phyloP scores from a whole-genome alignment of 2,888 invertebrate species.

The Escarpia spicata region DNA sequence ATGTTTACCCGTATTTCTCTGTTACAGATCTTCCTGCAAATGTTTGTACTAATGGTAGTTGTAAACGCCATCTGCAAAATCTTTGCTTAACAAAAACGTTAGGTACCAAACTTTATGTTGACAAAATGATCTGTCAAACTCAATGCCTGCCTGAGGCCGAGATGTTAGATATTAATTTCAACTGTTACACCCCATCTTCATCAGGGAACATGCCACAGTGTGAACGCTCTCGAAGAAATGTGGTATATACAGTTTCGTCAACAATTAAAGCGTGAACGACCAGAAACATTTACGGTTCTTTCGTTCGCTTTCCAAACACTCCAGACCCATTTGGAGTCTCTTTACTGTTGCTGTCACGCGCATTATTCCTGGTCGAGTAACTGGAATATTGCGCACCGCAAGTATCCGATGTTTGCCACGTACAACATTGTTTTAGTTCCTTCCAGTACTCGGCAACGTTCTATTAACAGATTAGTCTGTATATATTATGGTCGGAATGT shows the following conservation, averaged over 20 bases:
- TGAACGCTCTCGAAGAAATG: background rate
- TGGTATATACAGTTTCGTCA: background rate
- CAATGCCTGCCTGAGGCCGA: background rate
- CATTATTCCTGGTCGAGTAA: background rate
- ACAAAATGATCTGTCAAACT: background rate
- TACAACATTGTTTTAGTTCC: background rate
- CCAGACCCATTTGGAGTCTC: background rate
- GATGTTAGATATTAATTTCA: conserved; percentile 1
- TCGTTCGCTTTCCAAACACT: conserved; percentile 5
- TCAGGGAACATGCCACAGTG: background rate
- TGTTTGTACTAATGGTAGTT: background rate
- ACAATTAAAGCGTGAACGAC: background rate
- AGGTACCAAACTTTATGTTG: background rate
- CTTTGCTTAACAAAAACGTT: background rate
- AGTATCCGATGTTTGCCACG: background rate
- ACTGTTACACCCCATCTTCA: background rate
- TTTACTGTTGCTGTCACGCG: background rate
- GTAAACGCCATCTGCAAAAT: background rate
- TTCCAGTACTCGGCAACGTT: too few relatives aligned
- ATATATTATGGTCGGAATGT: too few relatives aligned
- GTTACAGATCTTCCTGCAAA: background rate
- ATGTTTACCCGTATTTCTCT: conserved; percentile 8
- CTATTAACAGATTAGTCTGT: too few relatives aligned
- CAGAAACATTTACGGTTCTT: background rate
- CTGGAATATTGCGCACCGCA: background rate